Base-by-base conservation (phyloP, 2,888 invertebrate genomes). In the Amphipyra tragopoginis region DNA sequence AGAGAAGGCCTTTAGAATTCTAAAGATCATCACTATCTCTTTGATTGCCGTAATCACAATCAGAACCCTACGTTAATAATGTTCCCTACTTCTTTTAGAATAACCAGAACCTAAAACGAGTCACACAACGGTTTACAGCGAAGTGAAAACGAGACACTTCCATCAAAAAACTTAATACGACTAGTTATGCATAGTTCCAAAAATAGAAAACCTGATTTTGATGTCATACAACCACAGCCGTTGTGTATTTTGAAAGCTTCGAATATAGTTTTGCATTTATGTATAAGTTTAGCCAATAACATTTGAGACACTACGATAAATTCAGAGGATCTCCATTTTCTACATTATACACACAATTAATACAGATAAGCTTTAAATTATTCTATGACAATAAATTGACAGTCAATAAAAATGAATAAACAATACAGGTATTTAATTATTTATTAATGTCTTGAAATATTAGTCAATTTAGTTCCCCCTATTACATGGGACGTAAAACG, bases 201-300 rank as follows among this genome's bases (percentile, higher is more conserved):
- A 70, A 59, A 70, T 75, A 72, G 49, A 56, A 50, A 71, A 75
- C 71, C 48, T 53, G 71, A 44, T 69, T 47, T 47, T 10, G 9
- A 29, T 34, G n/a, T 10, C 33, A 36, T 21, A 34, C 11, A 34
- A 34, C 8, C 14, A 50, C 26, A n/a, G 9, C 8, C 6, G 15
- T 52, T 29, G 36, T 52, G 26, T 43, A 73, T 57, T 68, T 62
- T 67, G 52, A 57, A 53, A 60, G 53, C 36, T 40, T 34, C 1
- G 11, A 48, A 39, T 21, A 38, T 48, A 43, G 29, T 29, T 29
- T 38, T 33, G 8, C 13, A 36, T 51, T 11, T 43, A 21, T 43
- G 0, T 21, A 43, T 55, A 54, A 0, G 21, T 47, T 42, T 29
- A n/a, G 29, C 36, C 10, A 13, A 38, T 50, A 40, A 34, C 0